Conservation (phyloP, 2,888 invertebrate genomes). For the Caradrina kadenii region DNA sequence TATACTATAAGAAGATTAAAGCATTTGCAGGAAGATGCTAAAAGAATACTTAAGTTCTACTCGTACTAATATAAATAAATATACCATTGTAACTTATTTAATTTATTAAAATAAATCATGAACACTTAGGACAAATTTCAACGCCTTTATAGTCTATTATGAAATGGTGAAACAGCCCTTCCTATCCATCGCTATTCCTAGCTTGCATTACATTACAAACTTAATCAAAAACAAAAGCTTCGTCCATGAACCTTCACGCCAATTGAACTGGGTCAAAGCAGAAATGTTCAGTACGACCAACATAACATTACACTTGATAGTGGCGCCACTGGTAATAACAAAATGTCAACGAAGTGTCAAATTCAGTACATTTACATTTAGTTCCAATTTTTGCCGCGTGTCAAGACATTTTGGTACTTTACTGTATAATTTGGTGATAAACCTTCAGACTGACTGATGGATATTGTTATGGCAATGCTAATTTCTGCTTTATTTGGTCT, state of each 20-base stretch:
- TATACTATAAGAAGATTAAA: too few species aligned
- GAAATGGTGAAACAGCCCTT: too few species aligned
- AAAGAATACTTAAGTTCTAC: too few species aligned
- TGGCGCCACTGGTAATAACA: slow-evolving; percentile 23
- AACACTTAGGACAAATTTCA: too few species aligned
- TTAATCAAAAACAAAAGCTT: slow-evolving; percentile 58
- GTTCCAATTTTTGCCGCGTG: slow-evolving; percentile 28
- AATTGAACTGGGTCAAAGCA: slow-evolving; percentile 65
- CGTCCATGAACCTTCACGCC: slow-evolving; percentile 67
- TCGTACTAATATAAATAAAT: too few species aligned
- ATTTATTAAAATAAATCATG: too few species aligned
- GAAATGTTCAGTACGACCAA: slow-evolving; percentile 25
- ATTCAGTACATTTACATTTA: slow-evolving; percentile 14
- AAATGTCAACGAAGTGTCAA: slow-evolving; percentile 7
- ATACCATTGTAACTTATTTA: too few species aligned
- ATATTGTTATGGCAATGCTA: slow-evolving; percentile 2
- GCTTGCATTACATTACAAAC: slow-evolving; percentile 11
- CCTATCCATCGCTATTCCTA: neutral
- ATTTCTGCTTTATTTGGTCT: slow-evolving; percentile 8
- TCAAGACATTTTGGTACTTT: slow-evolving; percentile 2
- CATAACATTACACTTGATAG: slow-evolving; percentile 17
- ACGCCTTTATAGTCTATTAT: too few species aligned
- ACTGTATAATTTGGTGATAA: slow-evolving; percentile 56
- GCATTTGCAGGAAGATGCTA: too few species aligned
- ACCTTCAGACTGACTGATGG: slow-evolving; percentile 29